Percentiles rank a stretch among this genome's conserved stretches.
These are phyloP conservation scores for Penelope pileata DNA, from an alignment of 2,113 vertebrate species.

Conservation along the genomic window DNA sequence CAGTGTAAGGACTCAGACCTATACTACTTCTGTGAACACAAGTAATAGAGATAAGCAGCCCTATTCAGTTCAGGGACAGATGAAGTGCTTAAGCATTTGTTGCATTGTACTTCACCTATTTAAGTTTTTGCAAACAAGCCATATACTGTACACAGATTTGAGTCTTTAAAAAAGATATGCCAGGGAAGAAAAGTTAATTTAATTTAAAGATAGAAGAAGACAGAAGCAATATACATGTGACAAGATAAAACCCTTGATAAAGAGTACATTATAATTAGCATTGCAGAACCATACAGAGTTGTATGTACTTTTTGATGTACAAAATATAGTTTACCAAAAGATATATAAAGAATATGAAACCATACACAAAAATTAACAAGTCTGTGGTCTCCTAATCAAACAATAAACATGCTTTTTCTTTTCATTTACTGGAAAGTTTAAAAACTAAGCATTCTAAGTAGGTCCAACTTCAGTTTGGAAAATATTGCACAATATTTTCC, in stretches of 20 bases:
- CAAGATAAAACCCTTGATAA: neutral
- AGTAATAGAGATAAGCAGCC: neutral
- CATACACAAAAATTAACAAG: neutral
- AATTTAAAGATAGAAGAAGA: neutral
- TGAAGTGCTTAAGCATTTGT: neutral
- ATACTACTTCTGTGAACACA: neutral
- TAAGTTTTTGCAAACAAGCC: neutral
- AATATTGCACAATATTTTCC: conserved; percentile 23
- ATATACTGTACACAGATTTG: neutral
- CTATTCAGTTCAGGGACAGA: neutral
- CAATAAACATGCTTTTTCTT: neutral
- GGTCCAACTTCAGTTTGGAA: neutral
- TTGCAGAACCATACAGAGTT: neutral
- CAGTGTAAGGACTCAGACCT: neutral
- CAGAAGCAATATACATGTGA: neutral
- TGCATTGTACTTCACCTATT: neutral
- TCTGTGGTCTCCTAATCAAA: neutral
- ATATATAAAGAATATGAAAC: neutral
- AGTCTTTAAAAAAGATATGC: neutral
- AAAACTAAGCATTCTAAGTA: conserved; percentile 11
- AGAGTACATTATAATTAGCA: neutral
- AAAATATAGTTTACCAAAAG: neutral
- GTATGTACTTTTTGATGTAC: neutral
- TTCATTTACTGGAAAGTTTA: neutral
- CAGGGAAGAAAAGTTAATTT: neutral